Evolutionary conservation across 2,888 invertebrate species (phyloP).

Genomic region (Hypena proboscidalis): DNA sequence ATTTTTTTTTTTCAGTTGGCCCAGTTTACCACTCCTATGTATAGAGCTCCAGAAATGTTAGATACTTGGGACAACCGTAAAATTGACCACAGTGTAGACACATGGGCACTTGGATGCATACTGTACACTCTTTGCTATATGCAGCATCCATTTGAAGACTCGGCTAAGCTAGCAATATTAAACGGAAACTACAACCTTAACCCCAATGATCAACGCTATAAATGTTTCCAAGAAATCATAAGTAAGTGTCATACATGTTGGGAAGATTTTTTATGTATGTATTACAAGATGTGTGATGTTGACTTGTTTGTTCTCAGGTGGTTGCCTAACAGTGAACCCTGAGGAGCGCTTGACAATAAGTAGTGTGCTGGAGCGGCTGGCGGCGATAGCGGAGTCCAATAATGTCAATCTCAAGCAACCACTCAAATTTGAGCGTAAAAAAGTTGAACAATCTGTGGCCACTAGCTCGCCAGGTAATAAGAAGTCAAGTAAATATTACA

Average conservation of each 20-base stretch:
- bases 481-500: slow-evolving; percentile 87
- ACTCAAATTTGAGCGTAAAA: slow-evolving; percentile 88
- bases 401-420: slow-evolving; percentile 93
- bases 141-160: slow-evolving; percentile 98
- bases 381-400: slow-evolving; percentile 94
- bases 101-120: slow-evolving; percentile 99
- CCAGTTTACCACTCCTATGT: slow-evolving; percentile 95
- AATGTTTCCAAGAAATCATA: slow-evolving; percentile 95
- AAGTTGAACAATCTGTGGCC: slow-evolving; percentile 87
- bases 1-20: slow-evolving; percentile 85
- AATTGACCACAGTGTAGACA: slow-evolving; percentile 95
- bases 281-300: slow-evolving; percentile 18
- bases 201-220: slow-evolving; percentile 91
- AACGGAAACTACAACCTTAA: slow-evolving; percentile 97
- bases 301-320: slow-evolving; percentile 80
- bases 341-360: slow-evolving; percentile 91
- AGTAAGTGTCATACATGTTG: slow-evolving; percentile 83
- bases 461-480: slow-evolving; percentile 87
- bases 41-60: slow-evolving; percentile 98
- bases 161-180: slow-evolving; percentile 96
- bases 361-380: slow-evolving; percentile 93
- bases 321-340: slow-evolving; percentile 93
- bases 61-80: slow-evolving; percentile 98
- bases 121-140: slow-evolving; percentile 96
- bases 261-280: slow-evolving; percentile 5